phyloP scores from a whole-genome alignment of 2,797 vertebrate species.

The Argya squamiceps region DNA sequence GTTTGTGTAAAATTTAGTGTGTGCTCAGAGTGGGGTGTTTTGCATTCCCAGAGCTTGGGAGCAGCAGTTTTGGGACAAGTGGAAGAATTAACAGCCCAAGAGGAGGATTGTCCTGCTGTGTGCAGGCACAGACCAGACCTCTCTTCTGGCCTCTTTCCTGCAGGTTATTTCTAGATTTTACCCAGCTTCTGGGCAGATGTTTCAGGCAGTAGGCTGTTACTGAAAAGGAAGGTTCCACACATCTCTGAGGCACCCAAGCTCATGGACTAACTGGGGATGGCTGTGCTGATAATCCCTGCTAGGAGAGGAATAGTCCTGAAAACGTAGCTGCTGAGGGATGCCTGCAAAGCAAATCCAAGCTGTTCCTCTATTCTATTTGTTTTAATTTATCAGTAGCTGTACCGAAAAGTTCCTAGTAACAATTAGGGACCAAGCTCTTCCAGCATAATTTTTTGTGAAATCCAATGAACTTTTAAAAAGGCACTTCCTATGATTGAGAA shows the following conservation, averaged over 20 bases:
- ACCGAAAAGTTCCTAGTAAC: neutral
- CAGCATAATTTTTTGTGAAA: neutral
- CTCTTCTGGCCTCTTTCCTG: neutral
- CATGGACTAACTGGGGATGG: neutral
- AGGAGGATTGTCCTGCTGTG: neutral
- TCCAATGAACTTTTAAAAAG: neutral
- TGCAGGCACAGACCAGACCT: neutral
- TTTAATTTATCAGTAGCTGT: neutral
- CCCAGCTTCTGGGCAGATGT: neutral
- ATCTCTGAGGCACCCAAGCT: neutral
- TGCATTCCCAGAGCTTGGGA: neutral
- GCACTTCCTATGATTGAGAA: neutral
- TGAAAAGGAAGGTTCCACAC: neutral
- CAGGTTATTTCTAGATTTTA: neutral
- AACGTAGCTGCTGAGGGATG: neutral
- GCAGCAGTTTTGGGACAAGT: neutral
- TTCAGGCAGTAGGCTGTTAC: neutral
- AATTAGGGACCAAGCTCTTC: neutral
- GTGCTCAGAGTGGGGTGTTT: accelerated
- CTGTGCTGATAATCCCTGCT: neutral
- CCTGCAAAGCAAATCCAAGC: neutral
- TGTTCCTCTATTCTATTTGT: neutral
- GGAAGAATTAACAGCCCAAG: neutral
- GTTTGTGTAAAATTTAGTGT: neutral
- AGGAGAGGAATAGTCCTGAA: neutral